phyloP scores from a whole-genome alignment of 2,888 invertebrate species.

The Fragum sueziense region DNA sequence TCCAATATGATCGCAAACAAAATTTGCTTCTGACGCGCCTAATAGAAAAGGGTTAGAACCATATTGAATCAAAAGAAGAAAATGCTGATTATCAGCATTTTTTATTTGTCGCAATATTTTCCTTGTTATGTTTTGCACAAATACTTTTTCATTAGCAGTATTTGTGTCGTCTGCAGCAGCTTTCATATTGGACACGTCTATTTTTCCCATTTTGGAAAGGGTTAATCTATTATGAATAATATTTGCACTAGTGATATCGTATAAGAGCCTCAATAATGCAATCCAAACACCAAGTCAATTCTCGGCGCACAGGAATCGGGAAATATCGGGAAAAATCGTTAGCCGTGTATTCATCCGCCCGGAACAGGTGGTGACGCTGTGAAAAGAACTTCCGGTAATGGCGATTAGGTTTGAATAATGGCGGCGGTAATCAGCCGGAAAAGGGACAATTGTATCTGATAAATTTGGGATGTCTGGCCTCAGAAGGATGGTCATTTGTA shows the following conservation, averaged over 20 bases:
- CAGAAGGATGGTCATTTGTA: slow-evolving; percentile 18
- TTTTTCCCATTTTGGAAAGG: too few species aligned
- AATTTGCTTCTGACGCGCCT: too few species aligned
- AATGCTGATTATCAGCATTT: too few species aligned
- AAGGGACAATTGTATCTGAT: slow-evolving; percentile 23
- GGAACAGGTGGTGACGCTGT: slow-evolving; percentile 9
- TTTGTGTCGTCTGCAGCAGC: too few species aligned
- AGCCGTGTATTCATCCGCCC: slow-evolving; percentile 21
- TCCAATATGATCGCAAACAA: too few species aligned
- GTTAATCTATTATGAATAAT: slow-evolving; percentile 22
- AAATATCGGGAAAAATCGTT: slow-evolving; percentile 18
- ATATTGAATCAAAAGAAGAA: too few species aligned
- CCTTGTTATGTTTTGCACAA: too few species aligned
- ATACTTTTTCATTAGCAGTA: too few species aligned
- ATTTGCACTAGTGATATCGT: slow-evolving; percentile 18
- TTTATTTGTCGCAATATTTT: too few species aligned
- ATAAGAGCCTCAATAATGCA: slow-evolving; percentile 20
- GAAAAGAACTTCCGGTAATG: slow-evolving; percentile 20
- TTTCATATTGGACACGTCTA: too few species aligned
- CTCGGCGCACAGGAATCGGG: slow-evolving; percentile 1
- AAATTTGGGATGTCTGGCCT: slow-evolving; percentile 13
- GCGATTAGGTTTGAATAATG: slow-evolving; percentile 24
- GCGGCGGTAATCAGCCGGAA: slow-evolving; percentile 23
- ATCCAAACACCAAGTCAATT: slow-evolving; percentile 23
- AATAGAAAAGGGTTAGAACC: too few species aligned